These are phyloP conservation scores for Bovichtus variegatus DNA, from an alignment of 2,797 vertebrate genomes.

Conservation along the genomic window DNA sequence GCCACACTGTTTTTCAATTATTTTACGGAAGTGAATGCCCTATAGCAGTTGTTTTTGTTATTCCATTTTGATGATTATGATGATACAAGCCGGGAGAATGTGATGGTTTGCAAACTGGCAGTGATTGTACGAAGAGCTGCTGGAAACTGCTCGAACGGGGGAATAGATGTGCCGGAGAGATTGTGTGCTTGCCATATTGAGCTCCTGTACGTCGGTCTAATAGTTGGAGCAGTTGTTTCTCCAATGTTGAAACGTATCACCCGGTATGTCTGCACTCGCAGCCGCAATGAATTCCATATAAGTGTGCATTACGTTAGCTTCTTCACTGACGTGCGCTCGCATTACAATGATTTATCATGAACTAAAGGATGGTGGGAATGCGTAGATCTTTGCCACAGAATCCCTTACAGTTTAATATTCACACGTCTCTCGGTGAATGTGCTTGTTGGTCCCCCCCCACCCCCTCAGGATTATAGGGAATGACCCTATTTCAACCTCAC, in stretches of 20 bases:
- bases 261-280: conserved; percentile 24
- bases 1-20: conserved; percentile 72
- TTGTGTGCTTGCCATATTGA: conserved; percentile 38
- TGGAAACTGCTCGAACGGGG: conserved; percentile 51
- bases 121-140: conserved; percentile 29
- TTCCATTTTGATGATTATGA: conserved; percentile 64
- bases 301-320: conserved; percentile 26
- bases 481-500: conserved; percentile 16
- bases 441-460: no score
- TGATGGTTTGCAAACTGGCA: conserved; percentile 53
- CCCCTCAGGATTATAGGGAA: no score
- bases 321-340: conserved; percentile 5
- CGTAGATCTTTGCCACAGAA: conserved; percentile 6
- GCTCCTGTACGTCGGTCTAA: conserved; percentile 51
- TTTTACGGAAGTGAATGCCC: conserved; percentile 57
- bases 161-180: conserved; percentile 43
- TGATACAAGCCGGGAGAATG: conserved; percentile 56
- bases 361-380: neutral
- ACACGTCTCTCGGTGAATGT: neutral
- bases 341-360: conserved; percentile 28
- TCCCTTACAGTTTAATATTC: conserved; percentile 43
- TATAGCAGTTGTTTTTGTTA: conserved; percentile 58
- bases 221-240: conserved; percentile 40
- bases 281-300: conserved; percentile 47
- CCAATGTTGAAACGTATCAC: conserved; percentile 34